phyloP scores from a whole-genome alignment of 1,140 invertebrate species.

The Atopsyche davidsoni region DNA sequence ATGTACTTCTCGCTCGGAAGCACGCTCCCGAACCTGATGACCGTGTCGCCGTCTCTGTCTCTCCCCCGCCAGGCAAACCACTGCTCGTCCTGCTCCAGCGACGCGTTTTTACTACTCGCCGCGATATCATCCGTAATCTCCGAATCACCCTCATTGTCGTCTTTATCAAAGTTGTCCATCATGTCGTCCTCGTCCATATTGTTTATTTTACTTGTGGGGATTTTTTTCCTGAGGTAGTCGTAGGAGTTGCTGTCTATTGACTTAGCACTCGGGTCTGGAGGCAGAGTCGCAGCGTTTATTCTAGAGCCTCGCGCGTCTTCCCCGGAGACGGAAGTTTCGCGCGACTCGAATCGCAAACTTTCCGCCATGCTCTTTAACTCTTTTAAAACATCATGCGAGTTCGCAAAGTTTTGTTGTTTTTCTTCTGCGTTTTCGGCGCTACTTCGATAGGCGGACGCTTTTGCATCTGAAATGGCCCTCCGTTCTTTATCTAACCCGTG shows the following conservation, averaged over 20 bases:
- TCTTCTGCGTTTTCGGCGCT: not conserved
- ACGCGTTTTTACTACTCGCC: conserved; percentile 10
- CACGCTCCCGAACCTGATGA: conserved; percentile 24
- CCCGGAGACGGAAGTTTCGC: not conserved
- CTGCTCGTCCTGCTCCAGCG: conserved; percentile 22
- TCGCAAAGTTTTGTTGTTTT: not conserved
- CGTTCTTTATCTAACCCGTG: conserved; percentile 24
- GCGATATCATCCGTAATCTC: conserved; percentile 7
- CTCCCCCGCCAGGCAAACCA: conserved; percentile 20
- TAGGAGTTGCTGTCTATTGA: conserved; percentile 2
- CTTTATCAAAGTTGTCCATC: not conserved
- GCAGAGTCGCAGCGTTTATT: too few relatives aligned
- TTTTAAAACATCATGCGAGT: not conserved
- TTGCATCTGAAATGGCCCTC: conserved; percentile 14
- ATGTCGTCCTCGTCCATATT: conserved; percentile 5
- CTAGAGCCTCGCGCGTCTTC: not conserved
- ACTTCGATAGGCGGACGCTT: too few relatives aligned
- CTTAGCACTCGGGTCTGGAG: not conserved
- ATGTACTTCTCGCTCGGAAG: conserved; percentile 25
- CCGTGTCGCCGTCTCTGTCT: conserved; percentile 19
- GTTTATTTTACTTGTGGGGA: not conserved
- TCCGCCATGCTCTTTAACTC: not conserved
- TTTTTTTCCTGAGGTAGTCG: conserved; percentile 16
- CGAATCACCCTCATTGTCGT: conserved; percentile 4
- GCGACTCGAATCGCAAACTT: conserved; percentile 6